phyloP scores from a whole-genome alignment of 2,888 invertebrate genomes.

The Acanthoscelides obtectus region DNA sequence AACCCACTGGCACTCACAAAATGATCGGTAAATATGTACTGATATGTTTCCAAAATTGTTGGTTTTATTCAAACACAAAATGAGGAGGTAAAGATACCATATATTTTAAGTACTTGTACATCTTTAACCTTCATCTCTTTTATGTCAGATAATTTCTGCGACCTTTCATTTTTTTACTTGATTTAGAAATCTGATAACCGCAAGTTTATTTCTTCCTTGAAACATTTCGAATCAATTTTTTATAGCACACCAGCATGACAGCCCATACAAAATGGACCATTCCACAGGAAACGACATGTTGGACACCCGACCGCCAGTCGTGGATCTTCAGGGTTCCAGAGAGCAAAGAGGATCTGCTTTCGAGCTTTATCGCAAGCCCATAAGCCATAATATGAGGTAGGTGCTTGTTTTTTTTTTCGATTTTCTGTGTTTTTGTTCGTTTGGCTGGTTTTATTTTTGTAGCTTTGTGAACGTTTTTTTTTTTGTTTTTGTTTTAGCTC shows the following conservation, averaged over 20 bases:
- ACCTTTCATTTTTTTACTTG: too few relatives aligned
- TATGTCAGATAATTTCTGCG: too few relatives aligned
- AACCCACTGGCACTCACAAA: too few relatives aligned
- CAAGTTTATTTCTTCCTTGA: too few relatives aligned
- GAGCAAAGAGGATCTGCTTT: conserved; percentile 94
- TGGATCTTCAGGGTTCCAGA: conserved; percentile 76
- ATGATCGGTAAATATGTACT: too few relatives aligned
- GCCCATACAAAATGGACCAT: conserved; percentile 34
- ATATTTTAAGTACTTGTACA: too few relatives aligned
- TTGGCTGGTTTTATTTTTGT: conserved; percentile 11
- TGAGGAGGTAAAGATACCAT: too few relatives aligned
- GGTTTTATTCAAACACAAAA: too few relatives aligned
- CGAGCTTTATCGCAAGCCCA: conserved; percentile 87
- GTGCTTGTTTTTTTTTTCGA: conserved; percentile 16
- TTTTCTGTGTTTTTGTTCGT: neutral
- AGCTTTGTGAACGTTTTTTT: neutral
- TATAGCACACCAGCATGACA: conserved; percentile 27
- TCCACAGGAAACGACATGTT: conserved; percentile 25
- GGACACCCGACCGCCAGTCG: conserved; percentile 40
- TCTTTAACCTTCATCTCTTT: too few relatives aligned
- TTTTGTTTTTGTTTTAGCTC: neutral
- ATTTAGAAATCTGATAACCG: too few relatives aligned
- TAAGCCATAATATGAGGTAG: conserved; percentile 79
- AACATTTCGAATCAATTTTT: neutral
- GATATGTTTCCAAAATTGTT: too few relatives aligned